Evolutionary conservation across 2,888 invertebrate genomes (phyloP).

Genomic region (Drosophila yooni): DNA sequence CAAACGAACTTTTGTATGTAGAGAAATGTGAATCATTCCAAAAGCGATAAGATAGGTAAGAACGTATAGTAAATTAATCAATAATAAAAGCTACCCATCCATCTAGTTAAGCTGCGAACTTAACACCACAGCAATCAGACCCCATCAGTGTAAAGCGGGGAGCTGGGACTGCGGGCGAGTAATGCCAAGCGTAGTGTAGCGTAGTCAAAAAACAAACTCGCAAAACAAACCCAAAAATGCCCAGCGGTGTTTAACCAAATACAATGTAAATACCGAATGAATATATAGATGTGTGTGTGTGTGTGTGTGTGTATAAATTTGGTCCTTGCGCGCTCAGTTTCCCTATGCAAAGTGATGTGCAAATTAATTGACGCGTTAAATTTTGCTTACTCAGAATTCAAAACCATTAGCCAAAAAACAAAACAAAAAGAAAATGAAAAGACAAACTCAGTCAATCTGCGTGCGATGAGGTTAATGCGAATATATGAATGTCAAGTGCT

Average conservation of each 20-base stretch:
- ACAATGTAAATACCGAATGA: conserved; percentile 22
- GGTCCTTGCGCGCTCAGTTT: conserved; percentile 19
- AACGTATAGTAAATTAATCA: not conserved
- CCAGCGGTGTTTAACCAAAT: conserved; percentile 44
- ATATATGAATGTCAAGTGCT: conserved; percentile 67
- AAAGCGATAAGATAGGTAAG: conserved; percentile 2
- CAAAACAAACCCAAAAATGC: conserved; percentile 49
- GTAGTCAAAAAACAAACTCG: conserved; percentile 62
- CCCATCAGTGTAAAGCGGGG: conserved; percentile 14
- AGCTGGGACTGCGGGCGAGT: conserved; percentile 8
- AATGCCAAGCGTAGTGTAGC: conserved; percentile 52
- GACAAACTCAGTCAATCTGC: conserved; percentile 33
- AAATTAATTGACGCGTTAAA: conserved; percentile 31
- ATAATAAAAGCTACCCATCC: not conserved
- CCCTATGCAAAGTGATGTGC: conserved; percentile 41
- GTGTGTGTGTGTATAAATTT: conserved; percentile 10
- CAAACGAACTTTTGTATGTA: not conserved
- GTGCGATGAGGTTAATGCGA: conserved; percentile 46
- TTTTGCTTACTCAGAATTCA: conserved; percentile 1
- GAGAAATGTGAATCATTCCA: not conserved
- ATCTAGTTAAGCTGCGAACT: conserved; percentile 1
- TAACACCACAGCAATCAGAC: not conserved
- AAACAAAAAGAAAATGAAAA: conserved; percentile 9
- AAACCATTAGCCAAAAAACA: not conserved
- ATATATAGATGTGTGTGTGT: not conserved